Evolutionary conservation across 2,888 invertebrate genomes (phyloP).

Genomic region (Melieria crassipennis): DNA sequence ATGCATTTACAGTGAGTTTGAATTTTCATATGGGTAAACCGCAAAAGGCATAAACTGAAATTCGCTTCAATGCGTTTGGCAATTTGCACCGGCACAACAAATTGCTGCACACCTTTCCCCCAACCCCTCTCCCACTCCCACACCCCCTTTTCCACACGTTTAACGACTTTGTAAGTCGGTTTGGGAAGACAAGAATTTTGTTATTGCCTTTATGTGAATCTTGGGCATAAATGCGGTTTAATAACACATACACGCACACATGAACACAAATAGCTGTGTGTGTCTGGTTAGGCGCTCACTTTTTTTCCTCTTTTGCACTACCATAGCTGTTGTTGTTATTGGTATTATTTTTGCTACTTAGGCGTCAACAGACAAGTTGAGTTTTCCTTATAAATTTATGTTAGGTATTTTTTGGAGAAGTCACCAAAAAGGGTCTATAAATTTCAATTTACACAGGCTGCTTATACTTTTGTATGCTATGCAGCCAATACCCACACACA

Average conservation of each 20-base stretch:
- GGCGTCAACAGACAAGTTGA: neutral
- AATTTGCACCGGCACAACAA: too few species aligned
- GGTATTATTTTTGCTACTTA: neutral
- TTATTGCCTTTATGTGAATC: neutral
- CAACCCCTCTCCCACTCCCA: too few species aligned
- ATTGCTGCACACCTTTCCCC: neutral
- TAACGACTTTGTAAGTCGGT: neutral
- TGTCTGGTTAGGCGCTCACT: neutral
- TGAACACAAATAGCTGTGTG: neutral
- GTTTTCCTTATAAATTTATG: neutral
- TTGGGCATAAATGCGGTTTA: neutral
- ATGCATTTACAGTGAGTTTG: too few species aligned
- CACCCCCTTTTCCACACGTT: neutral
- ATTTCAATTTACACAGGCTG: constrained; percentile 17
- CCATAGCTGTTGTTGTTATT: neutral
- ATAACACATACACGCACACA: neutral
- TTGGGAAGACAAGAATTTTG: neutral
- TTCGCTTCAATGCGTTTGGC: too few species aligned
- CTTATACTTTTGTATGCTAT: neutral
- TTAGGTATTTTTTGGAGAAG: neutral
- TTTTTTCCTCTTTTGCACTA: neutral
- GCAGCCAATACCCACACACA: neutral
- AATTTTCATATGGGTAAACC: neutral
- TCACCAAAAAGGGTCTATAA: constrained; percentile 8
- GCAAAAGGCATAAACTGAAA: neutral